Conservation (phyloP, 1,140 invertebrate species). For the Psix sp. region DNA sequence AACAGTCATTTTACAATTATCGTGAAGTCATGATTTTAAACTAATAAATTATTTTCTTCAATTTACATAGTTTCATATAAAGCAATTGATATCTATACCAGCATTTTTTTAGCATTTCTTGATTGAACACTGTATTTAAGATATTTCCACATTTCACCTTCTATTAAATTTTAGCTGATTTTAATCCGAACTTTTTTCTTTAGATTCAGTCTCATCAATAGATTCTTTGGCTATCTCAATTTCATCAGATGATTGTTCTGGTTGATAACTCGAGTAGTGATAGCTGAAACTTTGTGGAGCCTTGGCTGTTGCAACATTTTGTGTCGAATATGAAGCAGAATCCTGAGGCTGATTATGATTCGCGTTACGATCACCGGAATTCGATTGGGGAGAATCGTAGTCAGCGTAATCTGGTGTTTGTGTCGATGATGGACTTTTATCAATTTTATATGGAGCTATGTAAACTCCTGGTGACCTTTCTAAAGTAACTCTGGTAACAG, state of each 20-base stretch:
- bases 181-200: slow-evolving; percentile 40
- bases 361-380: slow-evolving; percentile 11
- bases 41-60: too few species aligned
- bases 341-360: slow-evolving; percentile 51
- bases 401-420: slow-evolving; percentile 60
- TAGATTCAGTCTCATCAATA: slow-evolving; percentile 22
- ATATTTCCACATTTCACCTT: too few species aligned
- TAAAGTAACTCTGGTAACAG: slow-evolving; percentile 58
- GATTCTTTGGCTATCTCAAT: slow-evolving; percentile 59
- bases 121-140: too few species aligned
- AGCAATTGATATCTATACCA: too few species aligned
- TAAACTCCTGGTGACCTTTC: slow-evolving; percentile 63
- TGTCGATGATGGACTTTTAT: slow-evolving; percentile 37
- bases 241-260: slow-evolving; percentile 55
- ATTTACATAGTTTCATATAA: too few species aligned
- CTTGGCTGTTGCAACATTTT: slow-evolving; percentile 59
- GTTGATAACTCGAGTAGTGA: slow-evolving; percentile 65
- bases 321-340: slow-evolving; percentile 54
- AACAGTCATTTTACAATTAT: slow-evolving; percentile 1
- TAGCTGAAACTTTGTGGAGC: slow-evolving; percentile 63
- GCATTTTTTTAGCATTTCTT: too few species aligned
- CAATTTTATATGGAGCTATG: slow-evolving; percentile 52
- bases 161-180: background rate
- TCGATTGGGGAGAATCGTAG: slow-evolving; percentile 56
- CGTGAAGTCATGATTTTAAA: background rate